These are phyloP conservation scores for Gymnothorax reevesii DNA, from an alignment of 2,797 vertebrate genomes.

Conservation along the genomic window DNA sequence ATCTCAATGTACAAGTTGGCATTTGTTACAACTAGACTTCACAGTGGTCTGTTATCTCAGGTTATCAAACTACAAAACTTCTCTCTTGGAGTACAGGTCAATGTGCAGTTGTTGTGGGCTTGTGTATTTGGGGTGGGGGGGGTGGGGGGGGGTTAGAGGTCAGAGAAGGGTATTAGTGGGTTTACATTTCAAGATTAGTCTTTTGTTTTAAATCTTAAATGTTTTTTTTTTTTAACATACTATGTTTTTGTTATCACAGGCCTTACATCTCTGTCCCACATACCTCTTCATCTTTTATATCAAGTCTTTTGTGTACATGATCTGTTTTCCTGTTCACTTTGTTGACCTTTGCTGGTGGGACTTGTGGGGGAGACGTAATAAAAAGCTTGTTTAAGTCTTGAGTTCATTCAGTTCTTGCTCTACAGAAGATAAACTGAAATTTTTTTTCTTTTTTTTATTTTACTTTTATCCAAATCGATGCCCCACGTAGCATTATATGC, in stretches of 20 bases:
- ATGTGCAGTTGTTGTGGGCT: not conserved
- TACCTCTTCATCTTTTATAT: constrained; percentile 21
- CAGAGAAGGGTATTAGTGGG: not conserved
- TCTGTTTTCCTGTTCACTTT: constrained; percentile 64
- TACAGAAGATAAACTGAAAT: constrained; percentile 68
- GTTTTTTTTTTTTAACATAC: not conserved
- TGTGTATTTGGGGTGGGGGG: not conserved
- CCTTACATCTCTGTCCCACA: not conserved
- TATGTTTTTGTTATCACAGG: constrained; percentile 10
- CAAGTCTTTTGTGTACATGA: constrained; percentile 54
- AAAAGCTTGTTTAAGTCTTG: constrained; percentile 63
- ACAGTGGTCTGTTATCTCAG: constrained; percentile 53
- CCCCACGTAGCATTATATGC: not conserved
- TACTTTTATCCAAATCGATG: constrained; percentile 71
- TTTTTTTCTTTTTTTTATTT: constrained; percentile 77
- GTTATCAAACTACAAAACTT: constrained; percentile 46
- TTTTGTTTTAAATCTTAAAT: constrained; percentile 53
- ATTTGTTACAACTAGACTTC: constrained; percentile 44
- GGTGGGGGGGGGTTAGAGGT: not conserved
- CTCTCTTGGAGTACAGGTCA: not conserved
- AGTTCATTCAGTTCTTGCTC: constrained; percentile 50
- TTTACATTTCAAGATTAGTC: constrained; percentile 37
- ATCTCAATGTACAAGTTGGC: constrained; percentile 29
- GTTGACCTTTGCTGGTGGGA: constrained; percentile 64
- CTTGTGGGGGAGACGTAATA: constrained; percentile 58